Base-by-base conservation (phyloP, 2,888 invertebrate genomes). In the Gnatocerus cornutus region DNA sequence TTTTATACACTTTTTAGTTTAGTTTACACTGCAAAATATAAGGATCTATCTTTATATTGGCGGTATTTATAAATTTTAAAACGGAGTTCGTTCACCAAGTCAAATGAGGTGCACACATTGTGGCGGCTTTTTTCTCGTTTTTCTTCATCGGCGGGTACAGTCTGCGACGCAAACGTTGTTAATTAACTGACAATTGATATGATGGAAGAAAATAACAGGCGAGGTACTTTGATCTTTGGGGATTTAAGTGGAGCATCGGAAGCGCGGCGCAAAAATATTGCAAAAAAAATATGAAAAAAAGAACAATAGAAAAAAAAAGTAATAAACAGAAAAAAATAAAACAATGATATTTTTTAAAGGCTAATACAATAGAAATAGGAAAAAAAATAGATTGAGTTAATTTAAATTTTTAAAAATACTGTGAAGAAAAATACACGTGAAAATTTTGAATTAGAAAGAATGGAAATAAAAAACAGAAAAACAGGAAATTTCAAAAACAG, bases 1-100 rank as follows among this genome's bases (percentile, higher is more conserved):
- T 81, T 82, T 82, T 82, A 79, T 81, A 78, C 78, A 80, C 80
- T 84, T 83, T 83, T 83, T 80, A 81, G 78, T 79, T 81, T 59
- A 59, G 77, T 78, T 77, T 76, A 78, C 77, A 75, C 77, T 75
- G 77, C 61, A 78, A 78, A 77, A 78, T 78, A 76, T 74, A 77
- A 73, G 48, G 76, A 77, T 78, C 76, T 79, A 79, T 79, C 78
- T 79, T 76, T 82, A 82, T 78, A 81, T 80, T 77, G 79, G 77
- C 76, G 79, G 79, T 81, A 82, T 82, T 81, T 82, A 80, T 82
- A 80, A 67, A 59, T 67, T 67, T 65, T 59, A 58, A 64, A 65
- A 41, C 58, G 12, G 46, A 67, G 66, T 67, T 67, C 66, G 59
- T 59, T 67, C 50, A 66, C 65, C 33, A 55, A 55, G 37, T 16